Percentiles rank a stretch among this genome's conserved stretches.
Evolutionary conservation across 1,140 invertebrate species (phyloP).

Genomic region (Achatina immaculata): DNA sequence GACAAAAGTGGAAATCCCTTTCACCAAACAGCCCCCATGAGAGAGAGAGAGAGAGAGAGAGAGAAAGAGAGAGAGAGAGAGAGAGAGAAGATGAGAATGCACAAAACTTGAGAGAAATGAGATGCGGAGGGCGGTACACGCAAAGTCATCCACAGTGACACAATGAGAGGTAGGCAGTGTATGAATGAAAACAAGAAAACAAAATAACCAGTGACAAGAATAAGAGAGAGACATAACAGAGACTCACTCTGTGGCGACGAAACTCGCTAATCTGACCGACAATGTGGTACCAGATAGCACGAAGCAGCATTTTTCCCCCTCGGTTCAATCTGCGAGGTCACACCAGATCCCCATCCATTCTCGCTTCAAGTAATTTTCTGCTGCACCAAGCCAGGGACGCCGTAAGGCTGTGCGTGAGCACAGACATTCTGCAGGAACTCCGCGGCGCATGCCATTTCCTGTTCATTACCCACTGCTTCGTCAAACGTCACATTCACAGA

Average conservation of each 20-base stretch:
- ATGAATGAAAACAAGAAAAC: too few relatives aligned
- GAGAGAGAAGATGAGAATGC: neutral
- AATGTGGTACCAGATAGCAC: too few relatives aligned
- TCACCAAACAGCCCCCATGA: neutral
- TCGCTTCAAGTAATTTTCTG: neutral
- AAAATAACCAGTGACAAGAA: too few relatives aligned
- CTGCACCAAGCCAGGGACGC: too few relatives aligned
- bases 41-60: constrained; percentile 30
- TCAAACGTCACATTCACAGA: neutral
- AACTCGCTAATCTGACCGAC: too few relatives aligned
- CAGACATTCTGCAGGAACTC: neutral
- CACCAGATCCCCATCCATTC: neutral
- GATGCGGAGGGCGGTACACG: neutral
- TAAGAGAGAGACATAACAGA: too few relatives aligned
- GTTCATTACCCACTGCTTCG: neutral
- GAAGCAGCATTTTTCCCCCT: neutral
- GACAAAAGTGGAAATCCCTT: too few relatives aligned
- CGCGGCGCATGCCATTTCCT: neutral
- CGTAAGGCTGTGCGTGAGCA: neutral
- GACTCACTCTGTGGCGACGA: too few relatives aligned
- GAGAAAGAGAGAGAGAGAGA: constrained; percentile 28
- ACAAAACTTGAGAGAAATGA: neutral
- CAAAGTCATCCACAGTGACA: too few relatives aligned
- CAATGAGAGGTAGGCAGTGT: too few relatives aligned
- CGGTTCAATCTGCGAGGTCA: neutral